Evolutionary conservation across 1,140 invertebrate species (phyloP).

Genomic region (Rhyzopertha dominica): DNA sequence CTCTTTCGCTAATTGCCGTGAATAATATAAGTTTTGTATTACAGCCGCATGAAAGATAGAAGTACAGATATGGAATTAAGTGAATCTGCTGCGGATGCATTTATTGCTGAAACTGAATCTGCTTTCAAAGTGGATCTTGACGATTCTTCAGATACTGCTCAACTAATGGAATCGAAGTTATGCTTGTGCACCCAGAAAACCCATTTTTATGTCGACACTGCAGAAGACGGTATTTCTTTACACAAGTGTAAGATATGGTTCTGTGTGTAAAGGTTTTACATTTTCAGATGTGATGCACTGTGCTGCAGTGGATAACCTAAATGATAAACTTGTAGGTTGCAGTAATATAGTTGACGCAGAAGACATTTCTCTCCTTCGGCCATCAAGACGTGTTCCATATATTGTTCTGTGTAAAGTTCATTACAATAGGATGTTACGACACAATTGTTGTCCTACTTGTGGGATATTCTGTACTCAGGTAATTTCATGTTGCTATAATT

Average conservation of each 20-base stretch:
- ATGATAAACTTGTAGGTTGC: conserved; percentile 38
- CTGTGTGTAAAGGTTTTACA: too few species aligned
- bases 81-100: conserved; percentile 7
- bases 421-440: conserved; percentile 65
- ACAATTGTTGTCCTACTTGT: conserved; percentile 88
- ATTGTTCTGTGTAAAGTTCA: conserved; percentile 80
- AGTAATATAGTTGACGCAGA: conserved; percentile 28
- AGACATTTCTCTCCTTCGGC: conserved; percentile 56
- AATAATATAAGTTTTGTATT: too few species aligned
- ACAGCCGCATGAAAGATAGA: too few species aligned
- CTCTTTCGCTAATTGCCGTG: too few species aligned
- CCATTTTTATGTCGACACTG: conserved; percentile 11
- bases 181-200: conserved; percentile 30
- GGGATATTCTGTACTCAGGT: conserved; percentile 88
- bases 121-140: conserved; percentile 19
- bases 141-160: conserved; percentile 15
- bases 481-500: too few species aligned
- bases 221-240: conserved; percentile 13
- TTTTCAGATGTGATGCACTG: conserved; percentile 31
- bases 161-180: conserved; percentile 24
- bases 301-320: conserved; percentile 36
- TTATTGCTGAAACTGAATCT: conserved; percentile 12
- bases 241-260: too few species aligned
- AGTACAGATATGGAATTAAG: too few species aligned
- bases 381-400: conserved; percentile 76